phyloP scores from a whole-genome alignment of 2,888 invertebrate species.

The Caenorhabditis becei region DNA sequence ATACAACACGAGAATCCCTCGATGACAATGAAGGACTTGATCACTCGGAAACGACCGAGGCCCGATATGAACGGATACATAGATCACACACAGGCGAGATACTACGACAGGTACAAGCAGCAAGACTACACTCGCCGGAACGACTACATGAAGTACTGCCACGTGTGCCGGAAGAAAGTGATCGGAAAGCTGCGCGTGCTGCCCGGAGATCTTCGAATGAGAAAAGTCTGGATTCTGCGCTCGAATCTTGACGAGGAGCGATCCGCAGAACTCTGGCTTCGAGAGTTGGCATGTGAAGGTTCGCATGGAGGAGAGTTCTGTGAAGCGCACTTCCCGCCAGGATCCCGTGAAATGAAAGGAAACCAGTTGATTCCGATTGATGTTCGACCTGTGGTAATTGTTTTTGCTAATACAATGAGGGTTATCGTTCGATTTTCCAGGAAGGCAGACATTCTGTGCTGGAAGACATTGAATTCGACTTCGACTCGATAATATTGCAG shows the following conservation, averaged over 20 bases:
- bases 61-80: conserved; percentile 19
- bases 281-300: conserved; percentile 63
- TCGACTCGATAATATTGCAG: conserved; percentile 60
- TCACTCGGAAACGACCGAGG: conserved; percentile 27
- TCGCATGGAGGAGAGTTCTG: conserved; percentile 70
- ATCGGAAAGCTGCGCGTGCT: conserved; percentile 65
- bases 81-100: conserved; percentile 45
- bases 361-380: conserved; percentile 48
- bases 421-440: conserved; percentile 6
- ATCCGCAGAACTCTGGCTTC: conserved; percentile 66
- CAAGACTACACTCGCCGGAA: conserved; percentile 64
- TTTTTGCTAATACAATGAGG: too few relatives aligned
- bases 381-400: conserved; percentile 31
- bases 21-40: conserved; percentile 44
- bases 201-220: conserved; percentile 66
- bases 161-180: conserved; percentile 67
- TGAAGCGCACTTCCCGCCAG: conserved; percentile 61
- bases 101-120: conserved; percentile 62
- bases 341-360: conserved; percentile 62
- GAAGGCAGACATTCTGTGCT: conserved; percentile 62
- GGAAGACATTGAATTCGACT: conserved; percentile 67
- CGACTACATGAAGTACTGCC: conserved; percentile 68
- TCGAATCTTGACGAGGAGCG: conserved; percentile 67
- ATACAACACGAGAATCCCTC: conserved; percentile 13
- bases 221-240: conserved; percentile 67